Evolutionary conservation across 2,888 invertebrate genomes (phyloP).

Genomic region (Tenthredo livida): DNA sequence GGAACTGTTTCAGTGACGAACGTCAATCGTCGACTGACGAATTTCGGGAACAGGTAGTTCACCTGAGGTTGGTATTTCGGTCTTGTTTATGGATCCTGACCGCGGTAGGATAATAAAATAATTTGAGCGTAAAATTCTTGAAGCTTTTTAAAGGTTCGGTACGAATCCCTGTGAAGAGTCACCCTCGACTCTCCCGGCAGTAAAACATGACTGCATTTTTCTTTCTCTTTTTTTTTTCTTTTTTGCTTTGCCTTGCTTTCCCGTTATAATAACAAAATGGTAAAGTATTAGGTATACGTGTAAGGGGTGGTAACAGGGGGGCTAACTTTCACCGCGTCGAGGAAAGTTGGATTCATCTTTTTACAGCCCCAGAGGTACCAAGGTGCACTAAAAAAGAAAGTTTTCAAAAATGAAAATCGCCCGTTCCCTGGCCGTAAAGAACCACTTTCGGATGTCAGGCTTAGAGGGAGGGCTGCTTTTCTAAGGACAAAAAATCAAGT

Average conservation of each 20-base stretch:
- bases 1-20: background rate
- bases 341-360: conserved; percentile 45
- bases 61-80: conserved; percentile 45
- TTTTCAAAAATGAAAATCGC: conserved; percentile 50
- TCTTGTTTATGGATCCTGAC: conserved; percentile 46
- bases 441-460: conserved; percentile 34
- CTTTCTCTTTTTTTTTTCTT: background rate
- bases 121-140: conserved; percentile 62
- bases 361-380: conserved; percentile 42
- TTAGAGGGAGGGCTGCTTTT: conserved; percentile 17
- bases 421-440: conserved; percentile 35
- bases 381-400: conserved; percentile 52
- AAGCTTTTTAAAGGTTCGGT: background rate
- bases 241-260: background rate
- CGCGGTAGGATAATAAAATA: conserved; percentile 67
- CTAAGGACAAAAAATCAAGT: conserved; percentile 13
- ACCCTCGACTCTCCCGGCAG: conserved; percentile 37
- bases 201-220: conserved; percentile 30
- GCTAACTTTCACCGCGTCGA: conserved; percentile 45
- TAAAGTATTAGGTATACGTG: conserved; percentile 33
- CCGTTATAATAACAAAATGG: conserved; percentile 28
- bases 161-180: background rate
- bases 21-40: conserved; percentile 39
- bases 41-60: conserved; percentile 33
- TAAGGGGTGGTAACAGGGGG: background rate